These are phyloP conservation scores for Matsumyia berberina DNA, from an alignment of 2,888 invertebrate species.

Conservation along the genomic window DNA sequence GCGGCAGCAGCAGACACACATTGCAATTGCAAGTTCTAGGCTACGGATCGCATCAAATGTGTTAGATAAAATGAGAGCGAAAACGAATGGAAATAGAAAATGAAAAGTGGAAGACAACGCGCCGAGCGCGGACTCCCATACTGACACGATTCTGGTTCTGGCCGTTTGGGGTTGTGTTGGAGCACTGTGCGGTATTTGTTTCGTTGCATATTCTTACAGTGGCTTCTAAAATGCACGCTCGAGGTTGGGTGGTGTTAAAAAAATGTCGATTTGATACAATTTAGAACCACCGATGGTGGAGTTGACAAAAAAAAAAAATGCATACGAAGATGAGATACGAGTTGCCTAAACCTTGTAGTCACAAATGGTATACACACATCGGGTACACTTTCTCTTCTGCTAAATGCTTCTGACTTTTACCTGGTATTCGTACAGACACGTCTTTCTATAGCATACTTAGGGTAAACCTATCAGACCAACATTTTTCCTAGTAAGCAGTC, in stretches of 20 bases:
- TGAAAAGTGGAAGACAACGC: constrained; percentile 21
- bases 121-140: background rate
- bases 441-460: too few relatives aligned
- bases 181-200: background rate
- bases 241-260: background rate
- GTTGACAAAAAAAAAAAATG: background rate
- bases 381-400: too few relatives aligned
- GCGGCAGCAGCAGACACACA: constrained; percentile 16
- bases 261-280: background rate
- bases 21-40: constrained; percentile 67
- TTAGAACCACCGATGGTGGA: too few relatives aligned
- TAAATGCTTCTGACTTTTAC: too few relatives aligned
- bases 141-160: background rate
- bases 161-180: background rate
- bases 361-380: too few relatives aligned
- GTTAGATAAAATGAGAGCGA: constrained; percentile 63
- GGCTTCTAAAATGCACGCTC: background rate
- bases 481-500: too few relatives aligned
- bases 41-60: constrained; percentile 45
- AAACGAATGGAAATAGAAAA: constrained; percentile 43
- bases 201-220: constrained; percentile 34
- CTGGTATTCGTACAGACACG: too few relatives aligned
- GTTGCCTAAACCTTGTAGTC: background rate
- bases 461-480: too few relatives aligned
- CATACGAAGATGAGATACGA: too few relatives aligned